A percentile compares a stretch with the other conserved stretches of the same genome.
Conservation (phyloP, 2,113 vertebrate genomes). For the Myrmecophaga tridactyla region DNA sequence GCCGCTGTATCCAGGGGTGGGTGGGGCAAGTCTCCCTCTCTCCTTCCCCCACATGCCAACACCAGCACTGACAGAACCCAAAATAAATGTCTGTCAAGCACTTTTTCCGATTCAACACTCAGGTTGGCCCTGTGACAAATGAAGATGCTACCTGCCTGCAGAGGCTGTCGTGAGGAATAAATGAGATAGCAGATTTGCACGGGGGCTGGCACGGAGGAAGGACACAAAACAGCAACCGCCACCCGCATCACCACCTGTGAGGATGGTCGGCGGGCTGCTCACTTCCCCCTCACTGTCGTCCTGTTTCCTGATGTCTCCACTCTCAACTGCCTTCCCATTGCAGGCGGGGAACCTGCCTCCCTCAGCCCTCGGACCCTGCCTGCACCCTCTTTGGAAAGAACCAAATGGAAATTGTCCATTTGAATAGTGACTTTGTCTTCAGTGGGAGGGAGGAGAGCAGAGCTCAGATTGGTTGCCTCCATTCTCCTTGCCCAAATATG, state of each 20-base stretch:
- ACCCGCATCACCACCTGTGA: neutral
- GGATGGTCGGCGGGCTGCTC: neutral
- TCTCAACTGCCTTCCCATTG: neutral
- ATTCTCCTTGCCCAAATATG: neutral
- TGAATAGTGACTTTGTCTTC: neutral
- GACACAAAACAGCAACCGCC: neutral
- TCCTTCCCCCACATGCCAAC: neutral
- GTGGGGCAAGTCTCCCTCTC: neutral
- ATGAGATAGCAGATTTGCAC: neutral
- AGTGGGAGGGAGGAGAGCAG: neutral
- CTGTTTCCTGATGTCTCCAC: neutral
- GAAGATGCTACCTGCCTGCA: neutral
- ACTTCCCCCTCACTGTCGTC: neutral
- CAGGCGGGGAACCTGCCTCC: neutral
- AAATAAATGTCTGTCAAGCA: neutral
- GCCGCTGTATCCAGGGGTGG: neutral
- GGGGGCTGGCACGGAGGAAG: neutral
- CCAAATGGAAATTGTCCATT: neutral
- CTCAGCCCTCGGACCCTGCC: neutral
- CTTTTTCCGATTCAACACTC: neutral
- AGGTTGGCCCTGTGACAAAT: neutral
- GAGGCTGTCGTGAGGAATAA: neutral
- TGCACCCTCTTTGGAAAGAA: neutral
- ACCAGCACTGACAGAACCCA: neutral
- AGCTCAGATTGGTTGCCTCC: neutral